A percentile compares a stretch with the other conserved stretches of the same genome.
Evolutionary conservation across 2,888 invertebrate genomes (phyloP).

Genomic region (Eumacrocentrus americanus): DNA sequence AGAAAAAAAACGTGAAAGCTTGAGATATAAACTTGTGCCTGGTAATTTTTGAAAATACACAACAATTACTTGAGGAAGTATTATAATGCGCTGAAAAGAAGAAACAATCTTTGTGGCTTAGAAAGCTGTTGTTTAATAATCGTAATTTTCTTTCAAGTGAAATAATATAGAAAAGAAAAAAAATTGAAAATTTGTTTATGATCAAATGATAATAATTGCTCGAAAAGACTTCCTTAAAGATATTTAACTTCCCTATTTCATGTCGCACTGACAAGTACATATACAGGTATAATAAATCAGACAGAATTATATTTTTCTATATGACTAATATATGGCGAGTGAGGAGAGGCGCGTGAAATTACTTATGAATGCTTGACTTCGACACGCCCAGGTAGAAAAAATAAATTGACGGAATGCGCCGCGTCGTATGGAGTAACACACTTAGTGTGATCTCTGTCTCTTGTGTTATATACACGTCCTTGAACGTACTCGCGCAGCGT

Average conservation of each 20-base stretch:
- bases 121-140: slow-evolving; percentile 8
- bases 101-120: background rate
- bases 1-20: background rate
- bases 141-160: background rate
- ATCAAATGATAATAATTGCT: background rate
- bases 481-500: slow-evolving; percentile 25
- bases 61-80: slow-evolving; percentile 4
- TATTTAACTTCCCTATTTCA: background rate
- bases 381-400: slow-evolving; percentile 35
- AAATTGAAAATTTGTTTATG: background rate
- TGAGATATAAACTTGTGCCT: background rate
- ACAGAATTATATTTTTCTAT: background rate
- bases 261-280: background rate
- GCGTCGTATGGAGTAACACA: slow-evolving; percentile 24
- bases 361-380: slow-evolving; percentile 23
- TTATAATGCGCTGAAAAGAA: background rate
- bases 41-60: background rate
- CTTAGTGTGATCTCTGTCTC: slow-evolving; percentile 25
- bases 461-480: slow-evolving; percentile 24
- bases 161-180: background rate
- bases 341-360: slow-evolving; percentile 24
- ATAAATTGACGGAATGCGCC: slow-evolving; percentile 36
- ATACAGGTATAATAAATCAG: background rate
- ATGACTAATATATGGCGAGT: background rate
- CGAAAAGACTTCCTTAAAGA: background rate